phyloP scores from a whole-genome alignment of 1,140 invertebrate species.

The Oryzaephilus surinamensis region DNA sequence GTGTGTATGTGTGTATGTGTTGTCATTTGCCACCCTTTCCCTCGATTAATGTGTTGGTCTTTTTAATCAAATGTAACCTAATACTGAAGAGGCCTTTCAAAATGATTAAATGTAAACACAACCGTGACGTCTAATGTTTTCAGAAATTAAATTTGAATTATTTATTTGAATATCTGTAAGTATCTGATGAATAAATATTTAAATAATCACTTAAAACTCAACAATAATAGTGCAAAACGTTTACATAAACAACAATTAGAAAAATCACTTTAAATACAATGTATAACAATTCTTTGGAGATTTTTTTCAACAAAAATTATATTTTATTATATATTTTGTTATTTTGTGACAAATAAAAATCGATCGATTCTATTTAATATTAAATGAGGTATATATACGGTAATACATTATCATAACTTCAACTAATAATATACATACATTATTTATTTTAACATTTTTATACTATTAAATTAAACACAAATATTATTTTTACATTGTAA shows the following conservation, averaged over 20 bases:
- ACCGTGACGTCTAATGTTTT: constrained; percentile 17
- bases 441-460: no score
- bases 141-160: constrained; percentile 24
- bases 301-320: no score
- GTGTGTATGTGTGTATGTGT: no score
- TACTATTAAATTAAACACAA: no score
- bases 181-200: constrained; percentile 16
- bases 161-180: constrained; percentile 25
- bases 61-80: constrained; percentile 29
- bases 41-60: constrained; percentile 23
- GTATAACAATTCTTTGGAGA: constrained; percentile 1
- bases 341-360: no score
- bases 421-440: no score
- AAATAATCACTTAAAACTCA: constrained; percentile 10
- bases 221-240: constrained; percentile 14
- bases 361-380: no score
- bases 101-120: constrained; percentile 27
- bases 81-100: constrained; percentile 27
- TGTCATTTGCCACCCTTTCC: constrained; percentile 13
- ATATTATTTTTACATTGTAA: no score
- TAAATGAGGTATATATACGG: no score
- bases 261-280: constrained; percentile 4
- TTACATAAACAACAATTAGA: constrained; percentile 6
- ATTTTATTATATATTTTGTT: no score
- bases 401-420: no score